Evolutionary conservation across 2,113 vertebrate species (phyloP).

Genomic region (Rhipidura dahli): DNA sequence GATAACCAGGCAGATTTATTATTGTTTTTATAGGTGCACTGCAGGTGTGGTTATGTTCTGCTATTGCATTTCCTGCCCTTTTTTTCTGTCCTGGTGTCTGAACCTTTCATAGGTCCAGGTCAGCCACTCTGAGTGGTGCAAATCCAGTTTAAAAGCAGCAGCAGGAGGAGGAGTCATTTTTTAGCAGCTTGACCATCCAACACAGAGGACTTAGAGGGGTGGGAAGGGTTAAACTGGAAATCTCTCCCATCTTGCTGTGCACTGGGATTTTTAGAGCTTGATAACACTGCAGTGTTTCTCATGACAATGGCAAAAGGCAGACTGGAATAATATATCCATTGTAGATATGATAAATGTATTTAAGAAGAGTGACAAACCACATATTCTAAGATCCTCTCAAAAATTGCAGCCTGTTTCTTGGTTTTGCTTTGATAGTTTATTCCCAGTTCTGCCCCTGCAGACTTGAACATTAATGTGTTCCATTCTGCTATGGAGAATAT

Average conservation of each 20-base stretch:
- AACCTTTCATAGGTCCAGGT: not conserved
- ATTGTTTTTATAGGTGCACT: rapidly evolving
- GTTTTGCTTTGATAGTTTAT: not conserved
- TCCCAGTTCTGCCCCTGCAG: not conserved
- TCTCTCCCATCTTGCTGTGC: not conserved
- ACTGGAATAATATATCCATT: not conserved
- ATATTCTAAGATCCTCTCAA: not conserved
- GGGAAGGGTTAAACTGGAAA: not conserved
- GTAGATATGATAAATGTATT: not conserved
- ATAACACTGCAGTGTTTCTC: not conserved
- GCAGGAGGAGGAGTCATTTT: not conserved
- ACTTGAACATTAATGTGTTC: not conserved
- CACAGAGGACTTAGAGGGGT: not conserved
- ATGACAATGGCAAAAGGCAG: rapidly evolving
- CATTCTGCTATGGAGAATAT: not conserved
- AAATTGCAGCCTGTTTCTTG: not conserved
- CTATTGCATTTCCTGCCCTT: not conserved
- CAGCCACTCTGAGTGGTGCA: not conserved
- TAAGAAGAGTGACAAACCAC: not conserved
- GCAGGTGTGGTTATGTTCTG: not conserved
- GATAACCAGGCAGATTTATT: not conserved
- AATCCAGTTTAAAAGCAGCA: too few species aligned
- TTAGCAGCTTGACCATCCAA: not conserved
- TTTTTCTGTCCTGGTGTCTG: not conserved
- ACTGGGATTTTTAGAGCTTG: not conserved